Conservation (phyloP, 2,888 invertebrate species). For the Netelia fuscicornis region DNA sequence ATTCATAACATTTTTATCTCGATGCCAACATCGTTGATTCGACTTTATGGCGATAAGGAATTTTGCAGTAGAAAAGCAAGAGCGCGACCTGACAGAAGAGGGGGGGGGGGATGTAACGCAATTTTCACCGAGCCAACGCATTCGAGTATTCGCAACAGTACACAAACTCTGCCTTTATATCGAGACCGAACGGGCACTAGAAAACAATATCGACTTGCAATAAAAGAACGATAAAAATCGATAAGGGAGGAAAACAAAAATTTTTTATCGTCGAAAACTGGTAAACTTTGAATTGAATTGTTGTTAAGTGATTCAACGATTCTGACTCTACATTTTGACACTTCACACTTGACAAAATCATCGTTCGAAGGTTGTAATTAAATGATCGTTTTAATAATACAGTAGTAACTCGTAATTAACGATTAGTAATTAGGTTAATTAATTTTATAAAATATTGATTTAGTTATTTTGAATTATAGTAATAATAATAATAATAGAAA, state of each 20-base stretch:
- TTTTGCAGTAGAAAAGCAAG: constrained; percentile 12
- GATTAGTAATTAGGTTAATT: too few species aligned
- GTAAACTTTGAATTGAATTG: not conserved
- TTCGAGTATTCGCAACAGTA: not conserved
- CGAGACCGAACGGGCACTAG: not conserved
- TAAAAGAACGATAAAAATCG: not conserved
- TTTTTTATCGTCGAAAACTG: not conserved
- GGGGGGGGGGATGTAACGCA: constrained; percentile 1
- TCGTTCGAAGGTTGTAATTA: too few species aligned
- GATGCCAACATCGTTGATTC: constrained; percentile 37
- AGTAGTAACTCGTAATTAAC: too few species aligned
- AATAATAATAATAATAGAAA: too few species aligned
- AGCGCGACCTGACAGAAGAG: not conserved
- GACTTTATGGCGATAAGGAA: constrained; percentile 50
- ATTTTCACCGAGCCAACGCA: constrained; percentile 6
- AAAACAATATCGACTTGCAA: not conserved
- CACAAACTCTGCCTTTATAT: constrained; percentile 1
- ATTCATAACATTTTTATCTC: constrained; percentile 54
- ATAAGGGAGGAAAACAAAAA: not conserved
- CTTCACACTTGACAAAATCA: too few species aligned
- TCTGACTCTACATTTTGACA: too few species aligned
- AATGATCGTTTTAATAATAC: too few species aligned
- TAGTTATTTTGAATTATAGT: too few species aligned
- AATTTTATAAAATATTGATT: too few species aligned
- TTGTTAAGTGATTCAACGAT: too few species aligned